Percentiles rank a stretch among this genome's conserved stretches.
These are phyloP conservation scores for Hyaena hyaena DNA, from an alignment of 2,113 vertebrate genomes.

Conservation along the genomic window DNA sequence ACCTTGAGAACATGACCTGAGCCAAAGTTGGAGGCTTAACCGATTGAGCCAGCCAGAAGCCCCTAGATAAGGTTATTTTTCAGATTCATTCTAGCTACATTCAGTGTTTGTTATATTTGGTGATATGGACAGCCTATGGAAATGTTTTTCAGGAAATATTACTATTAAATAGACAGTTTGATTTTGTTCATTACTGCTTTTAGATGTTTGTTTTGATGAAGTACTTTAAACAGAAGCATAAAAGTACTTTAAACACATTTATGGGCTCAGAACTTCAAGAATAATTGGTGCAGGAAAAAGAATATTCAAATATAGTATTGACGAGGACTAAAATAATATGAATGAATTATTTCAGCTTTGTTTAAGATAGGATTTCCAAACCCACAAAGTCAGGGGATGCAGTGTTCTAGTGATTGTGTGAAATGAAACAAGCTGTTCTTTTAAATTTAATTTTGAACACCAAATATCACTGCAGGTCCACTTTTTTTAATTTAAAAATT, in stretches of 20 bases:
- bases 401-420: not conserved
- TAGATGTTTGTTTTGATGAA: slow-evolving; percentile 46
- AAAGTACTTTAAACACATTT: slow-evolving; percentile 22
- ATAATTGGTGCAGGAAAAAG: not conserved
- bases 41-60: too few species aligned
- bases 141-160: not conserved
- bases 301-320: not conserved
- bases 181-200: slow-evolving; percentile 41
- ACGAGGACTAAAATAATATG: not conserved
- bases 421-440: slow-evolving; percentile 23
- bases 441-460: not conserved
- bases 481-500: too few species aligned
- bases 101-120: not conserved
- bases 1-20: too few species aligned
- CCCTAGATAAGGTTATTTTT: not conserved
- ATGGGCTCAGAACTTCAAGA: not conserved
- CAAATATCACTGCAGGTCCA: not conserved
- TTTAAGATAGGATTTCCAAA: not conserved
- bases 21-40: too few species aligned
- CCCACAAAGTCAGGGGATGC: not conserved
- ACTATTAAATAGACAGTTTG: slow-evolving; percentile 33
- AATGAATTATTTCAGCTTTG: slow-evolving; percentile 44
- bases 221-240: not conserved
- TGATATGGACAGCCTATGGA: not conserved
- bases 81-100: not conserved